Percentiles rank a stretch among this genome's conserved stretches.
These are phyloP conservation scores for Scartelaos histophorus DNA, from an alignment of 2,113 vertebrate genomes.

Conservation along the genomic window DNA sequence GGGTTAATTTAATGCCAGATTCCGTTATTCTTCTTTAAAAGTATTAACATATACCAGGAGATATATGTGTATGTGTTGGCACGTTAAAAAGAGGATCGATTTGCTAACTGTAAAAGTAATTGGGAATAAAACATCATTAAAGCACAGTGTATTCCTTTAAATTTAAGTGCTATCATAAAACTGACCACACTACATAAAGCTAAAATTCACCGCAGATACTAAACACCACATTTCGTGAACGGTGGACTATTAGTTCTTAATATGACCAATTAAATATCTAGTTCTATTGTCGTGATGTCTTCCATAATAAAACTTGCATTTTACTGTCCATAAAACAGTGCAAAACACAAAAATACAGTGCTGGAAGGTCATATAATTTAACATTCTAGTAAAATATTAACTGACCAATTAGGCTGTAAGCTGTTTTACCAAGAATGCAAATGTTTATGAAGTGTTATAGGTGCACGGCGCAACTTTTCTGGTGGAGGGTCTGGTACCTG, in stretches of 20 bases:
- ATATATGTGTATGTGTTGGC: not conserved
- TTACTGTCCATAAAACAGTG: not conserved
- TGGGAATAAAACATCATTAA: slow-evolving; percentile 31
- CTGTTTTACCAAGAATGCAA: slow-evolving; percentile 5
- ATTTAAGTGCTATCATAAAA: slow-evolving; percentile 56
- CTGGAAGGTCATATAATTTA: slow-evolving; percentile 14
- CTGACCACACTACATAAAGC: slow-evolving; percentile 33
- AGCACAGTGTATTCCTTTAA: slow-evolving; percentile 29
- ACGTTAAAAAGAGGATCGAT: not conserved
- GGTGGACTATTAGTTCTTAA: slow-evolving; percentile 10
- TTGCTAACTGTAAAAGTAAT: slow-evolving; percentile 26
- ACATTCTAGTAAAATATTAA: slow-evolving; percentile 4
- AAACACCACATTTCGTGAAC: slow-evolving; percentile 21
- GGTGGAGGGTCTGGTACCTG: no score
- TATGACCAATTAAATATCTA: not conserved
- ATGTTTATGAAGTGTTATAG: slow-evolving; percentile 28
- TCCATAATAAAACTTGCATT: not conserved
- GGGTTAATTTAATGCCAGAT: not conserved
- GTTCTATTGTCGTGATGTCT: slow-evolving; percentile 9
- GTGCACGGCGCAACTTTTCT: no score
- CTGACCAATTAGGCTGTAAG: slow-evolving; percentile 19
- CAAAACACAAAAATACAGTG: slow-evolving; percentile 17
- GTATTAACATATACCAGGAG: no score
- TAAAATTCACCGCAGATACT: slow-evolving; percentile 20
- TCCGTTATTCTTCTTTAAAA: no score